phyloP scores from a whole-genome alignment of 2,888 invertebrate genomes.

The Tetrapedia diversipes region DNA sequence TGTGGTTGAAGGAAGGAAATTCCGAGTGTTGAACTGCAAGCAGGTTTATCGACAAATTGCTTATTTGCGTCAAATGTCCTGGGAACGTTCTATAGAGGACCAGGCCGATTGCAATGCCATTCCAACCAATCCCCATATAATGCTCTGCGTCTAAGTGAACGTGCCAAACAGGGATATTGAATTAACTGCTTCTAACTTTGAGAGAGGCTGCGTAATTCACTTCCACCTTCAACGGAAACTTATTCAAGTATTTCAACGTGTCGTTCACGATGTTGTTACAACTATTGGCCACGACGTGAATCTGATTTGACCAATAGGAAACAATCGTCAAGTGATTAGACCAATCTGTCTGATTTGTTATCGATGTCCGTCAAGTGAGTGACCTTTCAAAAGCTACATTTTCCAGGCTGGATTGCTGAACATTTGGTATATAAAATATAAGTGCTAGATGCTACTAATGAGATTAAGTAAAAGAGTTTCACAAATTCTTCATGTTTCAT shows the following conservation, averaged over 20 bases:
- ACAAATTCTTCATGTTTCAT: too few species aligned
- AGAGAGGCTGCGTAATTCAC: constrained; percentile 22
- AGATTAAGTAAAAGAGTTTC: background rate
- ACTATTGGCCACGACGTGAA: background rate
- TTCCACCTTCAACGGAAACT: background rate
- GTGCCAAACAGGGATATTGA: constrained; percentile 37
- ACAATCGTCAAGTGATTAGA: background rate
- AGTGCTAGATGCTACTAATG: background rate
- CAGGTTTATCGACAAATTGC: constrained; percentile 52
- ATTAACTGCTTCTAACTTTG: constrained; percentile 47
- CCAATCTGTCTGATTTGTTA: background rate
- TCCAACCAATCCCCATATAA: constrained; percentile 35
- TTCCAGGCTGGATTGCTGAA: background rate
- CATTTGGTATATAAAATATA: background rate
- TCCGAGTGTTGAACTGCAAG: constrained; percentile 33
- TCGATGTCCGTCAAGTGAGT: background rate
- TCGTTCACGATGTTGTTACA: background rate
- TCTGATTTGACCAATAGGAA: background rate
- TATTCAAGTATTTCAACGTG: constrained; percentile 13
- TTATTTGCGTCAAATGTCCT: constrained; percentile 54
- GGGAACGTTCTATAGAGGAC: constrained; percentile 38
- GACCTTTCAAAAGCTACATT: too few species aligned
- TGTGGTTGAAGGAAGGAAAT: constrained; percentile 23
- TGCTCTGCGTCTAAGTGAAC: constrained; percentile 11
- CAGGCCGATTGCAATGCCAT: constrained; percentile 35